These are phyloP conservation scores for Mimas tiliae DNA, from an alignment of 2,888 invertebrate genomes.

Conservation along the genomic window DNA sequence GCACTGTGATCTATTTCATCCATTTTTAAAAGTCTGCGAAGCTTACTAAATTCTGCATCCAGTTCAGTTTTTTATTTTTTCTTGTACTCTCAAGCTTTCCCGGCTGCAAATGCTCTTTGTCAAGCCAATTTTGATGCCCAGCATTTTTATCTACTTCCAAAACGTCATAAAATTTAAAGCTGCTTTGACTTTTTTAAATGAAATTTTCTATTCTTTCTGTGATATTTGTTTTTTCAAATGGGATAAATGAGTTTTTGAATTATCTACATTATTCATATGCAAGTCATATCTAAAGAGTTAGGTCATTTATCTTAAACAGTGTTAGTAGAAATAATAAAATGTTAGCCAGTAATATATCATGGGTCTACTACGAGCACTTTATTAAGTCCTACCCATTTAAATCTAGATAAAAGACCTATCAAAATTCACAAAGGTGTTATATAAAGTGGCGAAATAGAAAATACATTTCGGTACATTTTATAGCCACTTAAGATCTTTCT, in stretches of 20 bases:
- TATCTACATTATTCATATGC: neutral
- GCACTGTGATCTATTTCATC: no score
- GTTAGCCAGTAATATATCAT: neutral
- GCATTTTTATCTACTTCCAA: neutral
- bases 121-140: neutral
- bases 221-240: neutral
- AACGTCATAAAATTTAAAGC: neutral
- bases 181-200: no score
- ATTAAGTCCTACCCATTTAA: neutral
- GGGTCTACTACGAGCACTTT: neutral
- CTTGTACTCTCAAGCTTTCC: neutral
- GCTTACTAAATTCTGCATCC: no score
- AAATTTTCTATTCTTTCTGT: neutral
- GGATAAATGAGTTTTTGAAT: neutral
- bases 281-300: neutral
- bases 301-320: neutral
- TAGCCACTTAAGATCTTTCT: neutral
- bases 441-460: neutral
- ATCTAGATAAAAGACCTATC: neutral
- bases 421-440: neutral
- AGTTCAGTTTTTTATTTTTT: neutral
- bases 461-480: constrained; percentile 1
- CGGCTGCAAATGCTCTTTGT: neutral
- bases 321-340: neutral
- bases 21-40: no score